Evolutionary conservation across 2,113 vertebrate species (phyloP), one percentile per base, ranked within the genome.

Genomic region (Trichomycterus rosablanca): DNA sequence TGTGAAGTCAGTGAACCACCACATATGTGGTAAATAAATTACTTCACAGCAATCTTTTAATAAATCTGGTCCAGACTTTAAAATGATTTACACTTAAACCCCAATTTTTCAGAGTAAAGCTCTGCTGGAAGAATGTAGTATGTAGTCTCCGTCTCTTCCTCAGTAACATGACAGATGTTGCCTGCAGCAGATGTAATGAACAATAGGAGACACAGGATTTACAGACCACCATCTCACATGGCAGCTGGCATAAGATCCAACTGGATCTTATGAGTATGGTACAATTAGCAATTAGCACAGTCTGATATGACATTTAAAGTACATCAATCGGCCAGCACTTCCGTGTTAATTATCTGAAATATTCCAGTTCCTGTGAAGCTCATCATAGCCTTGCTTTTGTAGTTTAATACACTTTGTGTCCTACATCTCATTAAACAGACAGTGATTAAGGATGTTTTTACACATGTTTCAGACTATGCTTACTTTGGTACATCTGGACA

Each of bases 211-310:
- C 24, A 66, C 19, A 37, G 43, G 58, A 57, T 51, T 53, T 7
- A 49, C 24, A 62, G 53, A 28, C 28, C 42, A 40, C n/a, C n/a
- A 5, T 39, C 24, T 57, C 40, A 65, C 40, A 59, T 22, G 22
- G 52, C 39, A 58, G 52, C 23, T 63, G 58, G 71, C 54, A 64
- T 34, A 72, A 53, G 70, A 64, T 68, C 66, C 44, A 55, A 67
- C 54, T 40, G 28, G 66, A 73, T 63, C 66, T 81, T 81, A 84
- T 82, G 76, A 79, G 71, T 46, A 59, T 32, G 34, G 50, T 66
- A 51, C 64, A 45, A 72, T 66, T 50, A 54, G 69, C 67, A 70
- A 30, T 30, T 30, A 53, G 69, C 62, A 84, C 3, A 30, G 26
- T 3, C 75, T 77, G 73, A 79, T 63, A 40, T 76, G 66, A 66